These are phyloP conservation scores for Sminthurides bifidus DNA, from an alignment of 1,140 invertebrate species.

Conservation along the genomic window DNA sequence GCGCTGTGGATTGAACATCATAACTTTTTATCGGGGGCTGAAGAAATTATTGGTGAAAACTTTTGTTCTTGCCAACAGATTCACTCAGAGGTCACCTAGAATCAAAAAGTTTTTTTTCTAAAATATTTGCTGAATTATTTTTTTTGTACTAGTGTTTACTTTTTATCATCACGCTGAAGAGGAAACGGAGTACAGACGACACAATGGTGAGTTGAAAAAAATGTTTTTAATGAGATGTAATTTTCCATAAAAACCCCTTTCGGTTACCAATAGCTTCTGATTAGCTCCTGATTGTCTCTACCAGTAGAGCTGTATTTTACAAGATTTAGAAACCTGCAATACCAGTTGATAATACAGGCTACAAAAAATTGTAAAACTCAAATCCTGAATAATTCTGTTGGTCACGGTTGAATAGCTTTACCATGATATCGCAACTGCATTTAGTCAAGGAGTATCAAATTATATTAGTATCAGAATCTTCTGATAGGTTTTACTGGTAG, in stretches of 20 bases:
- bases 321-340: neutral
- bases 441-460: neutral
- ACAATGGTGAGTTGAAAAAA: neutral
- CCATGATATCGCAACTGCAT: neutral
- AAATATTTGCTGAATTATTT: too few species aligned
- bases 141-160: neutral
- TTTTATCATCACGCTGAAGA: conserved; percentile 1
- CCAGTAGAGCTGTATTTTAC: neutral
- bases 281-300: neutral
- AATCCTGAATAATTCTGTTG: neutral
- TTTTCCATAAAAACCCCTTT: neutral
- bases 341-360: neutral
- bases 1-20: too few species aligned
- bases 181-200: neutral
- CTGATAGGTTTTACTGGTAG: neutral
- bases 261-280: neutral
- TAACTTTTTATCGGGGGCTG: too few species aligned
- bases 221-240: neutral
- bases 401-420: neutral
- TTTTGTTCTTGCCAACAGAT: too few species aligned
- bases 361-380: neutral
- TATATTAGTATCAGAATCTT: neutral
- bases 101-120: too few species aligned
- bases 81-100: too few species aligned
- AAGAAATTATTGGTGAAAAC: too few species aligned